Evolutionary conservation across 2,888 invertebrate genomes (phyloP).

Genomic region (Cremastobaeus sp.): DNA sequence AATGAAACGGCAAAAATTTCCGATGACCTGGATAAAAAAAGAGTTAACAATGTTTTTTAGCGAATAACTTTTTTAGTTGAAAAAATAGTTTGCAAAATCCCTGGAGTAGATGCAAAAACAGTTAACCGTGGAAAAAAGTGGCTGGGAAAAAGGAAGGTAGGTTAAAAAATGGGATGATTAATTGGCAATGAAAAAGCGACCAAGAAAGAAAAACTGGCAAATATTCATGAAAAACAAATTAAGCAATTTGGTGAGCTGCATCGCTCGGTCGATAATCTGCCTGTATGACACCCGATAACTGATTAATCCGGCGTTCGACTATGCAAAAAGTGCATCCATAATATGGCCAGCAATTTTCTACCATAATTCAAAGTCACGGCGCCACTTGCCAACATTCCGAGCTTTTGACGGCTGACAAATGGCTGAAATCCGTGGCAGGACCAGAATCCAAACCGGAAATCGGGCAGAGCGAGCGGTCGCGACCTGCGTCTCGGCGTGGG

Average conservation of each 20-base stretch:
- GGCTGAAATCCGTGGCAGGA: conserved; percentile 36
- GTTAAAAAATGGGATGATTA: no score
- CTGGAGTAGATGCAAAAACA: no score
- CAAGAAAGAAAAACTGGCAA: background rate
- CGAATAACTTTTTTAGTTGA: no score
- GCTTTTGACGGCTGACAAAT: conserved; percentile 30
- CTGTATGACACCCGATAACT: background rate
- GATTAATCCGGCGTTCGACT: conserved; percentile 30
- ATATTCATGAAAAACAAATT: background rate
- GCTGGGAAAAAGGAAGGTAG: no score
- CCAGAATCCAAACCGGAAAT: conserved; percentile 61
- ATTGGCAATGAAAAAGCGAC: background rate
- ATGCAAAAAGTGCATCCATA: conserved; percentile 21
- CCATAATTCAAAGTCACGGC: conserved; percentile 39
- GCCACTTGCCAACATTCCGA: conserved; percentile 3
- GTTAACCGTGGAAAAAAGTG: no score
- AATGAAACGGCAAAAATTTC: no score
- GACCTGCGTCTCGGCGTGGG: conserved; percentile 23
- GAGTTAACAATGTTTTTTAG: no score
- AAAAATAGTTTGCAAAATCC: no score
- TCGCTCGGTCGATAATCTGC: background rate
- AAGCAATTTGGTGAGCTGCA: conserved; percentile 1
- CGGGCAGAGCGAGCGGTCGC: conserved; percentile 34
- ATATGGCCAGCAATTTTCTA: conserved; percentile 24
- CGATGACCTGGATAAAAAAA: no score